Evolutionary conservation across 2,113 vertebrate species (phyloP).

Genomic region (Indicator maculatus): DNA sequence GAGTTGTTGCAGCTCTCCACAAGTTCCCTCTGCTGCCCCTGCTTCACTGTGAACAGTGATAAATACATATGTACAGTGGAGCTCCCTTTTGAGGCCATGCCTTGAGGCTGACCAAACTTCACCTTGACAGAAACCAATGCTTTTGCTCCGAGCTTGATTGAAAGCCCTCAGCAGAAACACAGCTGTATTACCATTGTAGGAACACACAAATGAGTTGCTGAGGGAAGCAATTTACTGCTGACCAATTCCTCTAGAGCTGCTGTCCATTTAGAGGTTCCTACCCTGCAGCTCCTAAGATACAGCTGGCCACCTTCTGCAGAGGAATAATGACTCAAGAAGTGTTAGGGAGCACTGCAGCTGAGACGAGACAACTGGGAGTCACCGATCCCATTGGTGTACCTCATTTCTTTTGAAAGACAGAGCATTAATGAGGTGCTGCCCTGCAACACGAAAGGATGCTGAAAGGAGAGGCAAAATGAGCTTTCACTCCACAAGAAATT

Average conservation of each 20-base stretch:
- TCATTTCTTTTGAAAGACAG: conserved; percentile 31
- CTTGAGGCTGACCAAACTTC: neutral
- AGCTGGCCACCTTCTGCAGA: neutral
- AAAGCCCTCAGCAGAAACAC: conserved; percentile 28
- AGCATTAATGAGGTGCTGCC: neutral
- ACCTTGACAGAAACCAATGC: conserved; percentile 14
- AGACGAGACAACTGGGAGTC: neutral
- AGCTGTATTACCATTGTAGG: neutral
- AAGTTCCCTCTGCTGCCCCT: neutral
- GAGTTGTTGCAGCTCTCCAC: neutral
- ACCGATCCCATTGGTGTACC: neutral
- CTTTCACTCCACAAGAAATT: conserved; percentile 32
- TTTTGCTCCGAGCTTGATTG: conserved; percentile 2
- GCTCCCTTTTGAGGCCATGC: neutral
- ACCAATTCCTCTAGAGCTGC: neutral
- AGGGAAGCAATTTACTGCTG: conserved; percentile 53
- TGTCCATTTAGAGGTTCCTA: neutral
- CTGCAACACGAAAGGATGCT: neutral
- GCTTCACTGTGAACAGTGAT: neutral
- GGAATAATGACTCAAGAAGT: neutral
- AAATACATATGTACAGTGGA: neutral
- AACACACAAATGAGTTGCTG: conserved; percentile 46
- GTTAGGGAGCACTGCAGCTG: neutral
- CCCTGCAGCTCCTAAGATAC: neutral
- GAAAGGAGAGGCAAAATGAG: conserved; percentile 37